phyloP scores from a whole-genome alignment of 2,888 invertebrate species.

The Ommatoiulus sabulosus region DNA sequence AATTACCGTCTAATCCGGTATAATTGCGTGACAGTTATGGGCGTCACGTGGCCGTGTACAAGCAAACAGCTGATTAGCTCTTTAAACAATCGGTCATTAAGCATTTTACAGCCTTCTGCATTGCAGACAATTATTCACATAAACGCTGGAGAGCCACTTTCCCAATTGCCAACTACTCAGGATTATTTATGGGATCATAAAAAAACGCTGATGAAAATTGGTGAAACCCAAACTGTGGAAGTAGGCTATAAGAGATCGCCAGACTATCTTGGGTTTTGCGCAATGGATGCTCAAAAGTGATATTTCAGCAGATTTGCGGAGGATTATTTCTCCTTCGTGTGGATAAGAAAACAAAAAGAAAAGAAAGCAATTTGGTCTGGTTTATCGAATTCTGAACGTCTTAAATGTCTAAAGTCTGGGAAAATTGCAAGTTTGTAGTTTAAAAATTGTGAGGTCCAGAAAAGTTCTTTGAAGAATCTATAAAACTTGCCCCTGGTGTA shows the following conservation, averaged over 20 bases:
- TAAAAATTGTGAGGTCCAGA: too few species aligned
- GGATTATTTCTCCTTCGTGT: neutral
- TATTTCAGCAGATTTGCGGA: neutral
- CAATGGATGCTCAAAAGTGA: neutral
- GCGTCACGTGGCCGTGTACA: neutral
- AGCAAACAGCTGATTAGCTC: slow-evolving; percentile 15
- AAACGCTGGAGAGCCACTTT: neutral
- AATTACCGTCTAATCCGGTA: neutral
- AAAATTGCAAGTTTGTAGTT: too few species aligned
- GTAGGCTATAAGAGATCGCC: too few species aligned
- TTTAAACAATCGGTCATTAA: slow-evolving; percentile 24
- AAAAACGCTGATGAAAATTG: neutral
- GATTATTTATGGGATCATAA: slow-evolving; percentile 17
- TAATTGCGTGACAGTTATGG: neutral
- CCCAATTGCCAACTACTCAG: slow-evolving; percentile 9
- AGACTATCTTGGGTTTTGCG: neutral
- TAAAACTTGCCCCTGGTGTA: too few species aligned
- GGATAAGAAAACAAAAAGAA: too few species aligned
- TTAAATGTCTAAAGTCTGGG: too few species aligned
- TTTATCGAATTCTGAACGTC: too few species aligned
- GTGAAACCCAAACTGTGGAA: neutral
- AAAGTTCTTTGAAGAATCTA: too few species aligned
- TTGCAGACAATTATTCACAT: slow-evolving; percentile 37
- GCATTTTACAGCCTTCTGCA: neutral
- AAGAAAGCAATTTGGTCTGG: too few species aligned